phyloP scores from a whole-genome alignment of 2,113 vertebrate genomes.

The Labrus mixtus region DNA sequence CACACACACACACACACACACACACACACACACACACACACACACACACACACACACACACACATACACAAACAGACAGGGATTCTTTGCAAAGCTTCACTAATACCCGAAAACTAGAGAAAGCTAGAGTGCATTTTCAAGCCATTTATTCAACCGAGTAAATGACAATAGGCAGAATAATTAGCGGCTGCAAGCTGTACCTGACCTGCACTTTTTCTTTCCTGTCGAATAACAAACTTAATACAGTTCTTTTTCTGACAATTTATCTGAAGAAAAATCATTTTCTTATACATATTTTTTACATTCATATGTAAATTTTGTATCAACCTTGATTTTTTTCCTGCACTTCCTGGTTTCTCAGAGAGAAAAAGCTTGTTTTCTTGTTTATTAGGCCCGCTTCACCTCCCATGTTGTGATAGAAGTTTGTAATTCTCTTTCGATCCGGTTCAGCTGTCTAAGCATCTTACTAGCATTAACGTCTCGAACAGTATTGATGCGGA shows the following conservation, averaged over 20 bases:
- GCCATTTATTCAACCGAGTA: constrained; percentile 15
- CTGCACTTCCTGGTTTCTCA: not conserved
- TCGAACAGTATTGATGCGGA: constrained; percentile 30
- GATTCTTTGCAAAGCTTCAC: constrained; percentile 18
- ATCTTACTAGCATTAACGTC: constrained; percentile 18
- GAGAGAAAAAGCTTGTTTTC: not conserved
- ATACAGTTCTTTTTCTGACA: constrained; percentile 4
- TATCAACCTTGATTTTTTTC: not conserved
- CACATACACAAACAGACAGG: not conserved
- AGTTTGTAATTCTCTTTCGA: constrained; percentile 37
- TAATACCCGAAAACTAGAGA: constrained; percentile 29
- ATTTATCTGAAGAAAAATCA: not conserved
- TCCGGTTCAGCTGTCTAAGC: constrained; percentile 20
- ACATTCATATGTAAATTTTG: not conserved
- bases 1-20: too few species aligned
- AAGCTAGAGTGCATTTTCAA: constrained; percentile 25
- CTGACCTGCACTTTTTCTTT: constrained; percentile 29
- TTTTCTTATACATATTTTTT: not conserved
- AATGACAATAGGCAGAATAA: constrained; percentile 31
- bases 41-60: not conserved
- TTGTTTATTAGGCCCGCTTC: constrained; percentile 19
- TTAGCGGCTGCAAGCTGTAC: constrained; percentile 24
- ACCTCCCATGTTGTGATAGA: constrained; percentile 13
- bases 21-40: not conserved
- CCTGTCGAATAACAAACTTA: not conserved